phyloP scores from a whole-genome alignment of 1,140 invertebrate genomes.

The Monochamus saltuarius region DNA sequence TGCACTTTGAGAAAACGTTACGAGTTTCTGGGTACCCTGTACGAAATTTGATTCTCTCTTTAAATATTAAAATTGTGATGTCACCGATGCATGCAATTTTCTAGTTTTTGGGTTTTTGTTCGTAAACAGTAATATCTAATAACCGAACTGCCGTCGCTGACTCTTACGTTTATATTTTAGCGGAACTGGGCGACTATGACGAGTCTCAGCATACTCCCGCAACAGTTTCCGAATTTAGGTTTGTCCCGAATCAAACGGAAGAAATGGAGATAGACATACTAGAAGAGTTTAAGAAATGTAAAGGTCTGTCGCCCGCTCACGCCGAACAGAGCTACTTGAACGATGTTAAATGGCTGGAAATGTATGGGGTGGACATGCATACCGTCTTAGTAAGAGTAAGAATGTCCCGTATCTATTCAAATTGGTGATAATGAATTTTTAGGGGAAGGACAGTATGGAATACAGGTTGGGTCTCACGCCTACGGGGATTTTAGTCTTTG shows the following conservation, averaged over 20 bases:
- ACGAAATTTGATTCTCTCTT: no score
- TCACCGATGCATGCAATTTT: no score
- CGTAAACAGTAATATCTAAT: no score
- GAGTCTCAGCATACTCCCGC: conserved; percentile 85
- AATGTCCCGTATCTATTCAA: not conserved
- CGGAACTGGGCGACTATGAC: conserved; percentile 97
- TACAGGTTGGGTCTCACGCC: conserved; percentile 97
- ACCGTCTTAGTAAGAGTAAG: conserved; percentile 69
- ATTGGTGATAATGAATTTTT: conserved; percentile 15
- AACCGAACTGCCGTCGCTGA: no score
- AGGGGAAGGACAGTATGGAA: conserved; percentile 93
- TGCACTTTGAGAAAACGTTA: no score
- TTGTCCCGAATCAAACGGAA: conserved; percentile 91
- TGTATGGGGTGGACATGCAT: conserved; percentile 97
- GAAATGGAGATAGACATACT: conserved; percentile 89
- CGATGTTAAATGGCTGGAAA: conserved; percentile 93
- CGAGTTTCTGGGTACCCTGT: no score
- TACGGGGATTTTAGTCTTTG: conserved; percentile 95
- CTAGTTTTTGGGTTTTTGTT: no score
- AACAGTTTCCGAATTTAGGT: conserved; percentile 96
- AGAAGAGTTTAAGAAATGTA: conserved; percentile 85
- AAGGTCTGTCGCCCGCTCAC: conserved; percentile 82
- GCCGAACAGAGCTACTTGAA: conserved; percentile 91
- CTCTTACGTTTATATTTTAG: conserved; percentile 55
- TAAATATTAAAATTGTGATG: no score